phyloP scores from a whole-genome alignment of 2,888 invertebrate species.

The Urechis unicinctus region DNA sequence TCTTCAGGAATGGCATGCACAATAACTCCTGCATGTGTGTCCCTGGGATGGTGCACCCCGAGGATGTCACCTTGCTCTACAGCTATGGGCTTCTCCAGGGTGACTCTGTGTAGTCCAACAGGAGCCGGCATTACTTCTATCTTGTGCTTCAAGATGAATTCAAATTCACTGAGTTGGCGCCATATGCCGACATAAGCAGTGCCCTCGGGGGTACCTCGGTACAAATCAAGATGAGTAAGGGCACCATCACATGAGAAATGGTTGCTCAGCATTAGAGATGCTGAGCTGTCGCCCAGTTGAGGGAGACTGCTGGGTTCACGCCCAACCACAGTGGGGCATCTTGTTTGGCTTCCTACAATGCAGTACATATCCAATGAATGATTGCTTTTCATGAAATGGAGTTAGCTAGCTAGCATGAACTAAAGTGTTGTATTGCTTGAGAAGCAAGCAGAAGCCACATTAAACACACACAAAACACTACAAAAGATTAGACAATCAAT shows the following conservation, averaged over 20 bases:
- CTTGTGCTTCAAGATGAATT: constrained; percentile 29
- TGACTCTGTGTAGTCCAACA: constrained; percentile 25
- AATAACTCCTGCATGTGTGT: constrained; percentile 30
- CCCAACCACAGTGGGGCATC: constrained; percentile 34
- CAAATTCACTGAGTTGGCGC: constrained; percentile 27
- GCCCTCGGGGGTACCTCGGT: constrained; percentile 29
- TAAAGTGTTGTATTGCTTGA: too few relatives aligned
- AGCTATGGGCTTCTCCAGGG: constrained; percentile 23
- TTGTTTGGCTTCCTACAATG: neutral
- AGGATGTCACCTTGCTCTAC: constrained; percentile 41
- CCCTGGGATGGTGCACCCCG: constrained; percentile 36
- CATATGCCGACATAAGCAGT: constrained; percentile 37
- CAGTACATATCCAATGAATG: too few relatives aligned
- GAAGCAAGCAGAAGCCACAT: too few relatives aligned
- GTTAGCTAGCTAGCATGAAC: too few relatives aligned
- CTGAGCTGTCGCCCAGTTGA: constrained; percentile 30
- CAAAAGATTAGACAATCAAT: too few relatives aligned
- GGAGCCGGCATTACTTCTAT: constrained; percentile 28
- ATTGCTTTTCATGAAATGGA: too few relatives aligned
- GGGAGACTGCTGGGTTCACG: constrained; percentile 29
- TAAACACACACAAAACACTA: too few relatives aligned
- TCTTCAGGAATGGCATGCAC: constrained; percentile 26
- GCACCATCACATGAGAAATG: constrained; percentile 40
- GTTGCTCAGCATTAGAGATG: constrained; percentile 40
- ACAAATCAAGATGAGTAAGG: constrained; percentile 35